Conservation (phyloP, 2,113 vertebrate genomes). For the Notechis scutatus region DNA sequence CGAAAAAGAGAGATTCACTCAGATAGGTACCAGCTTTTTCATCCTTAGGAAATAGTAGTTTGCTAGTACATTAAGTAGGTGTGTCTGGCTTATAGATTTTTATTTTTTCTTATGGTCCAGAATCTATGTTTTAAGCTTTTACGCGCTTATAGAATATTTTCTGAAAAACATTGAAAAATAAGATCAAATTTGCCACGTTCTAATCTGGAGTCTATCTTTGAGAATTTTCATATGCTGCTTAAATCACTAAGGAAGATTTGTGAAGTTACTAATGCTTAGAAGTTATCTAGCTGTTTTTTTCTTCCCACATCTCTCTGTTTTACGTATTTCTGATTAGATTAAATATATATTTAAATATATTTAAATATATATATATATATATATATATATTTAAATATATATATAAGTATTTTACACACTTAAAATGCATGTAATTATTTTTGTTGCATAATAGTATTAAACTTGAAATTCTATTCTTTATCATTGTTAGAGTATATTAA, state of each 20-base stretch:
- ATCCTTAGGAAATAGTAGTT: slow-evolving; percentile 22
- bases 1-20: slow-evolving; percentile 42
- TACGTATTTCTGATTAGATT: neutral
- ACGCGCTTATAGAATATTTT: neutral
- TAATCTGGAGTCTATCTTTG: neutral
- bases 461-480: neutral
- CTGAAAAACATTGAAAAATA: neutral
- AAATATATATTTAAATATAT: neutral
- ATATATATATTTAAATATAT: too few species aligned
- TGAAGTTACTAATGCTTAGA: neutral
- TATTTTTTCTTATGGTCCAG: rapidly evolving
- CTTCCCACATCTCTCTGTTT: neutral
- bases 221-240: neutral
- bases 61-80: slow-evolving; percentile 9
- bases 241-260: neutral
- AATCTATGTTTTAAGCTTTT: neutral
- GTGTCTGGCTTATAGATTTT: neutral
- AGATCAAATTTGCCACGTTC: neutral
- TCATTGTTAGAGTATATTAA: neutral
- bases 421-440: neutral
- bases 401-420: neutral
- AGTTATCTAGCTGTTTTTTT: neutral
- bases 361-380: neutral
- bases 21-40: slow-evolving; percentile 14
- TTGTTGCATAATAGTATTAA: neutral